Evolutionary conservation across 1,140 invertebrate species (phyloP).

Genomic region (Zaprionus inermis): DNA sequence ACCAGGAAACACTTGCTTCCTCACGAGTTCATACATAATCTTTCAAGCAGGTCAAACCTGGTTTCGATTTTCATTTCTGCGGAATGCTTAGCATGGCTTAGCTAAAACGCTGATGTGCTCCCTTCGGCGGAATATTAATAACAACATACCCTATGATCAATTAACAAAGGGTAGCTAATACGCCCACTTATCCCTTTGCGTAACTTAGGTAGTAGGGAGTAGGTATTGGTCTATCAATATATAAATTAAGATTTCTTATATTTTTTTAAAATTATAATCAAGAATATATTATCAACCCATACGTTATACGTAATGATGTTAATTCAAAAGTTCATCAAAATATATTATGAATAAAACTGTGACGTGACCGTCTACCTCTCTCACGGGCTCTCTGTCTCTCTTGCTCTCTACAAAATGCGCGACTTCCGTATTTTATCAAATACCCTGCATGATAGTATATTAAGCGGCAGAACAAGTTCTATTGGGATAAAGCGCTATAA

Average conservation of each 20-base stretch:
- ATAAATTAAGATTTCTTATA: neutral
- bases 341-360: neutral
- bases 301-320: too few relatives aligned
- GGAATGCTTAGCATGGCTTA: neutral
- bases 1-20: slow-evolving; percentile 56
- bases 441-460: neutral
- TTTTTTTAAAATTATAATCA: neutral
- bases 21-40: slow-evolving; percentile 11
- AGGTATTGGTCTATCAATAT: neutral
- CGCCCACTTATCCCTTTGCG: too few relatives aligned
- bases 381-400: neutral
- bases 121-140: too few relatives aligned
- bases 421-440: slow-evolving; percentile 5
- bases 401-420: neutral
- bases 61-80: slow-evolving; percentile 27
- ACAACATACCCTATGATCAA: neutral
- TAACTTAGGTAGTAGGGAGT: too few relatives aligned
- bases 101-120: neutral
- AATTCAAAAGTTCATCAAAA: neutral
- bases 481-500: neutral
- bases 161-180: neutral
- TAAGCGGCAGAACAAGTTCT: neutral
- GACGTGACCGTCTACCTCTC: neutral
- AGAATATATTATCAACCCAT: too few relatives aligned
- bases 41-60: slow-evolving; percentile 54